Evolutionary conservation across 2,888 invertebrate species (phyloP), one percentile per base, ranked within the genome.

Genomic region (Phlogophora meticulosa): DNA sequence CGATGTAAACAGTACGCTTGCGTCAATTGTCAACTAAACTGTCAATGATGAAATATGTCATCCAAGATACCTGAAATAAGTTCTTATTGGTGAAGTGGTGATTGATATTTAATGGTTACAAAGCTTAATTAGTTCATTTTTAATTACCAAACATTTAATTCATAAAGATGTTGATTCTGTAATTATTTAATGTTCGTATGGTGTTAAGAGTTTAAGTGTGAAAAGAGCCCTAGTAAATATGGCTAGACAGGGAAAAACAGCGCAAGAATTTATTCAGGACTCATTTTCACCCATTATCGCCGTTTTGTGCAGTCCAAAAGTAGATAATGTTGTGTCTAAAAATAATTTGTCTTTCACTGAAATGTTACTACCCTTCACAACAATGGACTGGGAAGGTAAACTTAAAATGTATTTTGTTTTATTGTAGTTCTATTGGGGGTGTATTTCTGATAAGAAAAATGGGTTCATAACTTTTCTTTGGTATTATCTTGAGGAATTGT

Each of bases 301-400:
- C 55, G 98, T 98, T 28, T 95, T 99, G 80, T 97, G 97, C 87
- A 98, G 98, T 86, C 95, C 97, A 46, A 96, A 97, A 90, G 99
- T 98, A 13, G 98, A 99, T 85, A 96, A 97, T 86, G 95, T 98
- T 64, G 98, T 99, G 87, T 97, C 97, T 81, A 98, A 98, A 89
- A 99, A 99, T 92, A 98, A 99, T 94, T 96, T 99, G 72, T 97
- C 97, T 40, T 98, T 99, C 89, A 97, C 98, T 60, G 98, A 99
- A 94, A 93, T 99, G 74, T 93, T 99, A 60, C 98, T 98, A 90
- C 99, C 99, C 0, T 99, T 99, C 97, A 97, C 90, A 96, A 96
- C 90, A 89, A 98, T 87, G 97, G 97, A 94, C 28, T 90, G 88
- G 85, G 95, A 95, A 91, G 94, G 95, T 94, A 88, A 73, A 13